Evolutionary conservation across 2,797 vertebrate genomes (phyloP).

Genomic region (Cyclopterus lumpus): DNA sequence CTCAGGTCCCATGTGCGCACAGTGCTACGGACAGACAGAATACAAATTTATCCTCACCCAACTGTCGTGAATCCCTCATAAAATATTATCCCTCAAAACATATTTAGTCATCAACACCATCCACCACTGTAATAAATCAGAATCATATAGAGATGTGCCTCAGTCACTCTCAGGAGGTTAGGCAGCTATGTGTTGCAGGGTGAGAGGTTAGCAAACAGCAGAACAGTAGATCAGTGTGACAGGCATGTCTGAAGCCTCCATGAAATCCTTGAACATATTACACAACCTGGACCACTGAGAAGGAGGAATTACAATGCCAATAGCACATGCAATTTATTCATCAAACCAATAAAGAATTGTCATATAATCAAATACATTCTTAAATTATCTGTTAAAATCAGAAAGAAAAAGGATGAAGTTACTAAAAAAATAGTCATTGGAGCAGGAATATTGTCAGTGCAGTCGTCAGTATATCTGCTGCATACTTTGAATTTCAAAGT

Average conservation of each 20-base stretch:
- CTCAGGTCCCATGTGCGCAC: constrained; percentile 95
- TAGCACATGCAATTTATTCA: neutral
- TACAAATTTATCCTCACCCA: constrained; percentile 20
- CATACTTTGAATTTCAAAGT: constrained; percentile 19
- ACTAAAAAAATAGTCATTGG: neutral
- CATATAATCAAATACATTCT: neutral
- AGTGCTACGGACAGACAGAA: constrained; percentile 82
- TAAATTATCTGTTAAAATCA: neutral
- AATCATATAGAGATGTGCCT: constrained; percentile 13
- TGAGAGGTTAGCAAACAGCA: constrained; percentile 51
- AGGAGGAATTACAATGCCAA: neutral
- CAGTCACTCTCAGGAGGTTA: constrained; percentile 30
- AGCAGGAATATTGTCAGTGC: constrained; percentile 2
- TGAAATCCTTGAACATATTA: constrained; percentile 84
- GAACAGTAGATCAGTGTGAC: constrained; percentile 74
- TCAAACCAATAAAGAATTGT: neutral
- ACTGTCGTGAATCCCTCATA: constrained; percentile 29
- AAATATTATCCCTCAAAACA: constrained; percentile 37
- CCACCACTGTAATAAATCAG: constrained; percentile 37
- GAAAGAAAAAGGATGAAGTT: neutral
- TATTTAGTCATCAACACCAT: constrained; percentile 32
- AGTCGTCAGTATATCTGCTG: constrained; percentile 20
- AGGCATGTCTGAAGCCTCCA: constrained; percentile 68
- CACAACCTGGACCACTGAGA: constrained; percentile 37
- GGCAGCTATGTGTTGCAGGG: constrained; percentile 30